phyloP scores from a whole-genome alignment of 2,113 vertebrate genomes.

The Alethe diademata region DNA sequence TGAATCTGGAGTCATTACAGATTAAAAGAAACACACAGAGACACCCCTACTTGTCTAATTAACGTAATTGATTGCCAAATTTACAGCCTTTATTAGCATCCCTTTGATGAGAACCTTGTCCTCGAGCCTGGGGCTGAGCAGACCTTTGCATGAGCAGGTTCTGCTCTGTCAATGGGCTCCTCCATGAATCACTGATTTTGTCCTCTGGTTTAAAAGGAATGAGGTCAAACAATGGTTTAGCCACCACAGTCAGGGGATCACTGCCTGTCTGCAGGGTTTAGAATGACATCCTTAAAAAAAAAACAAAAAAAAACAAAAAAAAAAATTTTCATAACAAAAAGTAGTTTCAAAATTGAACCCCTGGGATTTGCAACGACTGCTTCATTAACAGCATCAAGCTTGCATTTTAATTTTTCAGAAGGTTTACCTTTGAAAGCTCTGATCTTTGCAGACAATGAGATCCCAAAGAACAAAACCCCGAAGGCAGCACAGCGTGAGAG shows the following conservation, averaged over 20 bases:
- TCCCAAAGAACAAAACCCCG: neutral
- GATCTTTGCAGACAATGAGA: neutral
- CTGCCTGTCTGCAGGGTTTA: neutral
- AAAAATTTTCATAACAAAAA: neutral
- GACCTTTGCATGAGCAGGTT: neutral
- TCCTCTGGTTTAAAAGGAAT: neutral
- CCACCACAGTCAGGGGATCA: neutral
- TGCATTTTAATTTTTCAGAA: constrained; percentile 23
- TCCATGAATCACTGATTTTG: neutral
- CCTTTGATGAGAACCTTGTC: neutral
- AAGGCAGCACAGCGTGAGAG: neutral
- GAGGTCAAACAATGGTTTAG: neutral
- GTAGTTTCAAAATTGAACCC: neutral
- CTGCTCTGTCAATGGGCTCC: neutral
- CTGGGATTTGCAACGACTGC: neutral
- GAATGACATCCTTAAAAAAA: neutral
- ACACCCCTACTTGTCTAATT: neutral
- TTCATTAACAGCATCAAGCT: neutral
- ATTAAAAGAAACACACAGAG: neutral
- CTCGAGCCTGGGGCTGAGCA: neutral
- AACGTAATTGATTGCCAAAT: neutral
- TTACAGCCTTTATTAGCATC: neutral
- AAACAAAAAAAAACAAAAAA: neutral
- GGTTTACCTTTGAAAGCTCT: neutral
- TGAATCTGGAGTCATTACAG: neutral